Percentiles rank a stretch among this genome's conserved stretches.
These are phyloP conservation scores for Falco novaeseelandiae DNA, from an alignment of 2,797 vertebrate species.

Conservation along the genomic window DNA sequence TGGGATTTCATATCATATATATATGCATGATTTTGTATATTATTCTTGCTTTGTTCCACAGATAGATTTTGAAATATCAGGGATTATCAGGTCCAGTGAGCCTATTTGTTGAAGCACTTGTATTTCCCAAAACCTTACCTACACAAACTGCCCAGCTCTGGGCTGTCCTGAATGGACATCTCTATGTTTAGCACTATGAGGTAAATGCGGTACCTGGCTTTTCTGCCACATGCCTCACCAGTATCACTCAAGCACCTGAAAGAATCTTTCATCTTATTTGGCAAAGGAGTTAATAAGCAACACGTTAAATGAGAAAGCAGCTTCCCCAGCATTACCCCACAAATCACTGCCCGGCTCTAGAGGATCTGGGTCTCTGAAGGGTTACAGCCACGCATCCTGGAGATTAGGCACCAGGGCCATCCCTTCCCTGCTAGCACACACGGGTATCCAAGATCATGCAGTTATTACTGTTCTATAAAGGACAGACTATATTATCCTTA, in stretches of 20 bases:
- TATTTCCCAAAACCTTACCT: background rate
- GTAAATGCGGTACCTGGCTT: background rate
- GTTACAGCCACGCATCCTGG: background rate
- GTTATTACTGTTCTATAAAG: background rate
- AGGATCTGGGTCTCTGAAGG: background rate
- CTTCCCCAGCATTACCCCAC: background rate
- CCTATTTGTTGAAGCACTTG: background rate
- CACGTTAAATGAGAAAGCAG: fast-evolving
- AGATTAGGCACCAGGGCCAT: background rate
- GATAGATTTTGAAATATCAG: background rate
- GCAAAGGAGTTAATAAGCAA: background rate
- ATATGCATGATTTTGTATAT: background rate
- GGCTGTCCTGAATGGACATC: too few species aligned
- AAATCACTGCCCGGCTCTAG: background rate
- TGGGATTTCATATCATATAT: background rate
- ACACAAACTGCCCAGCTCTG: background rate
- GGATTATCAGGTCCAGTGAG: background rate
- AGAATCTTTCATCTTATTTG: background rate
- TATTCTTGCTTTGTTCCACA: background rate
- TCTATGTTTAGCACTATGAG: background rate
- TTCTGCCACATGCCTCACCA: background rate
- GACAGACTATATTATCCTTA: background rate
- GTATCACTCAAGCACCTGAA: background rate
- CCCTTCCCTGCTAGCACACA: background rate
- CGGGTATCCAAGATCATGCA: background rate